Conservation (phyloP, 2,113 vertebrate genomes). For the Zosterops borbonicus region DNA sequence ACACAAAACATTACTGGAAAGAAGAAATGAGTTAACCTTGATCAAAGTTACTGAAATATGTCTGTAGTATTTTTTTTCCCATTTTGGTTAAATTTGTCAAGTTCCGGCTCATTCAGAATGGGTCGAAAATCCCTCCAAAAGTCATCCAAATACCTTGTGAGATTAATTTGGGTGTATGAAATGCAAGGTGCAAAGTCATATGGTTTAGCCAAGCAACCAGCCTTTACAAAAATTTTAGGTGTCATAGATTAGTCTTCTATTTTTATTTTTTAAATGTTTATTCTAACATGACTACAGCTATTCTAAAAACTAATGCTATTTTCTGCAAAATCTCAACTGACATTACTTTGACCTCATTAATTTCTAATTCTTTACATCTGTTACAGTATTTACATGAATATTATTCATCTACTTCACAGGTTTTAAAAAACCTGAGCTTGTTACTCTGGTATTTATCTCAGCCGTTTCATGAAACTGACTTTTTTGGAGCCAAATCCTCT, state of each 20-base stretch:
- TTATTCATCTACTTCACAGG: neutral
- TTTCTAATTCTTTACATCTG: neutral
- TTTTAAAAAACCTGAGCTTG: neutral
- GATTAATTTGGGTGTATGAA: neutral
- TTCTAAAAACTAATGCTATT: neutral
- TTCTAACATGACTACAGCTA: neutral
- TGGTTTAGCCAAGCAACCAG: neutral
- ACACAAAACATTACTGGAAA: neutral
- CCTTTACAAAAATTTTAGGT: neutral
- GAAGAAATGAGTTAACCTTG: too few species aligned
- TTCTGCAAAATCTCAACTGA: neutral
- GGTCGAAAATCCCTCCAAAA: neutral
- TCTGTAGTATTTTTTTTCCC: too few species aligned
- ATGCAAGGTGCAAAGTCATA: neutral
- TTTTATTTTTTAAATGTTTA: neutral
- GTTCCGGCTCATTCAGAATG: neutral
- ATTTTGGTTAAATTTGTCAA: neutral
- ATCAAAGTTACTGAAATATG: too few species aligned
- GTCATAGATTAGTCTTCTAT: neutral
- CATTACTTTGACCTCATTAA: neutral
- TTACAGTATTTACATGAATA: neutral
- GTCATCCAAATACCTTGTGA: neutral
- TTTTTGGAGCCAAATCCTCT: constrained; percentile 18
- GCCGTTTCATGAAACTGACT: neutral
- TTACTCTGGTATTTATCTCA: constrained; percentile 3